Conservation (phyloP, 2,888 invertebrate species). For the Drosophila mulleri region DNA sequence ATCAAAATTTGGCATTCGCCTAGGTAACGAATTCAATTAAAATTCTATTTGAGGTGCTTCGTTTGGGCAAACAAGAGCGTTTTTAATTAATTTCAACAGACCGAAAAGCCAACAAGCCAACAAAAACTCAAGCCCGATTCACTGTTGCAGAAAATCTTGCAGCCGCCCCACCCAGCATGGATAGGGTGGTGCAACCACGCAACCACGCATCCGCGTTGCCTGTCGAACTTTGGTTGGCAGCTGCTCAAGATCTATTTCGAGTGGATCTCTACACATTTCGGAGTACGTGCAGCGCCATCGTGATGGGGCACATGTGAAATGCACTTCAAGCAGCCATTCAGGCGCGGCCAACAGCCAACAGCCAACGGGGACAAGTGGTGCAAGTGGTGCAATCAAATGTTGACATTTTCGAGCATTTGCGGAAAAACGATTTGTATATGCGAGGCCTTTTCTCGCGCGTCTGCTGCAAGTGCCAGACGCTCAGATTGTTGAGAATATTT, state of each 20-base stretch:
- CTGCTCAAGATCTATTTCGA: constrained; percentile 72
- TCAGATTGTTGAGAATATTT: constrained; percentile 23
- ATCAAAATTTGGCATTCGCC: constrained; percentile 12
- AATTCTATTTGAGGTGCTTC: constrained; percentile 69
- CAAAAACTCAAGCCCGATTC: constrained; percentile 58
- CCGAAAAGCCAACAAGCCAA: constrained; percentile 73
- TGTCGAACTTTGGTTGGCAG: constrained; percentile 58
- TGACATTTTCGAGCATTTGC: constrained; percentile 47
- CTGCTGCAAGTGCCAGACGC: constrained; percentile 56
- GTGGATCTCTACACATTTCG: constrained; percentile 38
- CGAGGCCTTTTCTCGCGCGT: constrained; percentile 31
- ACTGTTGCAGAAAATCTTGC: constrained; percentile 70
- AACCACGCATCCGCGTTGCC: constrained; percentile 54
- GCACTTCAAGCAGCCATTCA: constrained; percentile 55
- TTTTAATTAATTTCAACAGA: constrained; percentile 84
- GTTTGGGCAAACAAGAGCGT: constrained; percentile 79
- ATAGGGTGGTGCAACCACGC: constrained; percentile 16
- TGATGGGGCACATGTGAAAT: constrained; percentile 24
- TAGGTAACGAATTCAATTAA: constrained; percentile 69
- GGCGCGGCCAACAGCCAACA: constrained; percentile 37
- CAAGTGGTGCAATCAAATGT: constrained; percentile 25
- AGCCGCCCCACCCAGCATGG: constrained; percentile 2
- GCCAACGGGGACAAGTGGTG: constrained; percentile 2
- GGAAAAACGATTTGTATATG: constrained; percentile 20
- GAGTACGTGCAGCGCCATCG: constrained; percentile 29